Evolutionary conservation across 2,888 invertebrate species (phyloP), one percentile per base, ranked within the genome.

Genomic region (Patella depressa): DNA sequence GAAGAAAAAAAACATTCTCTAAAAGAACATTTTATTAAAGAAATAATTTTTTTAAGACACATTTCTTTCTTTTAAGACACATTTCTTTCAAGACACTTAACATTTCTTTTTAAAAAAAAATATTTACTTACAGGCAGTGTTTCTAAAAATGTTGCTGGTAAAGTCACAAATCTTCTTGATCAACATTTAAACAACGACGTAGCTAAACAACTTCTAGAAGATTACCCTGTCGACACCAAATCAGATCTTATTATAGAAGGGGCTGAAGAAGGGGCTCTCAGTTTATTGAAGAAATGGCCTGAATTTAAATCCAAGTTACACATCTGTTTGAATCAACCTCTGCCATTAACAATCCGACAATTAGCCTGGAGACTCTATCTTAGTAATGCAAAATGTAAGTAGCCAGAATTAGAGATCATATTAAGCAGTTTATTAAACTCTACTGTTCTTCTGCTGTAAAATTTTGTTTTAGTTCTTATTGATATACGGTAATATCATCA

Each of bases 121-220:
- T 29, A 45, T 45, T 45, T 45, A 45, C 55, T 82, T 81, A 14
- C 78, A 91, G 91, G 90, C 19, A 72, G 84, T 29, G 77, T 86
- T 1, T 90, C 89, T 79, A 81, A 84, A 15, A 85, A 84, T 19
- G 79, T 91, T 71, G 88, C 87, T 75, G 85, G 85, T 76, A 87
- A 87, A 73, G 87, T 90, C 3, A 91, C 91, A 1, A 81, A 85
- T 24, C 72, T 86, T 54, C 85, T 90, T 77, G 91, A 91, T 76
- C 88, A 88, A 72, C 88, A 88, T 76, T 81, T 91, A 24, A 91
- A 91, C 85, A 87, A 88, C n/a, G 89, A 90, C 74, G 89, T 91
- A 7, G 87, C 89, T 17, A 79, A 87, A 24, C 88, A 89, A 75
- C 82, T 91, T 53, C 79, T 91, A 73, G 90, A 90, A 74, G 91